These are phyloP conservation scores for Bombus picipes DNA, from an alignment of 1,140 invertebrate genomes.

Conservation along the genomic window DNA sequence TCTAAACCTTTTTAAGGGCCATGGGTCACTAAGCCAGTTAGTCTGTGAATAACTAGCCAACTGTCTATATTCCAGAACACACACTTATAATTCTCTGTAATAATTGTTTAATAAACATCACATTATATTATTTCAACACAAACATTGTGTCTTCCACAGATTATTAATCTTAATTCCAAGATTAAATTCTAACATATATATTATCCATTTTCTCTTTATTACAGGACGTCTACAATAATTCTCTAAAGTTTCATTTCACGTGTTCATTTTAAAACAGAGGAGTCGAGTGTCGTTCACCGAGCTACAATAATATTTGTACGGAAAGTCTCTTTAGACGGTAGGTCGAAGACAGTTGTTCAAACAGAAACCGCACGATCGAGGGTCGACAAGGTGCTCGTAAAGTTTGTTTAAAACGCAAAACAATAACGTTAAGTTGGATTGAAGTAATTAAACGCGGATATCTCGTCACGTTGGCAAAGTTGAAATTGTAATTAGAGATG, in stretches of 20 bases:
- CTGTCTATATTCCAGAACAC: no score
- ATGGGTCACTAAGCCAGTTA: no score
- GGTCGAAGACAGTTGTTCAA: neutral
- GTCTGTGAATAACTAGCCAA: no score
- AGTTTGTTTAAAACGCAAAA: conserved; percentile 26
- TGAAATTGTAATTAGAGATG: conserved; percentile 3
- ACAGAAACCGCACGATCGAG: neutral
- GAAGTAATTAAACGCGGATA: conserved; percentile 1
- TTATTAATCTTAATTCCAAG: no score
- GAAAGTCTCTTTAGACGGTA: neutral
- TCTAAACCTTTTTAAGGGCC: no score
- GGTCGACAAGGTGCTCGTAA: neutral
- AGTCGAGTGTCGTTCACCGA: no score
- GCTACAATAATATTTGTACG: conserved; percentile 7
- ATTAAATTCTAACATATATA: no score
- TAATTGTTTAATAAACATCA: no score
- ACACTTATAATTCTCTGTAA: no score
- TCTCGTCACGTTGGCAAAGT: neutral
- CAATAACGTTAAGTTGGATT: conserved; percentile 17
- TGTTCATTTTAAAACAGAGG: neutral
- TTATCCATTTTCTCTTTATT: neutral
- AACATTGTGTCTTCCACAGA: no score
- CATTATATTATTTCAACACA: no score
- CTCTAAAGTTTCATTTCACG: neutral
- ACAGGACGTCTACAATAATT: no score